Evolutionary conservation across 2,797 vertebrate species (phyloP).

Genomic region (Sebastes wilsoni): DNA sequence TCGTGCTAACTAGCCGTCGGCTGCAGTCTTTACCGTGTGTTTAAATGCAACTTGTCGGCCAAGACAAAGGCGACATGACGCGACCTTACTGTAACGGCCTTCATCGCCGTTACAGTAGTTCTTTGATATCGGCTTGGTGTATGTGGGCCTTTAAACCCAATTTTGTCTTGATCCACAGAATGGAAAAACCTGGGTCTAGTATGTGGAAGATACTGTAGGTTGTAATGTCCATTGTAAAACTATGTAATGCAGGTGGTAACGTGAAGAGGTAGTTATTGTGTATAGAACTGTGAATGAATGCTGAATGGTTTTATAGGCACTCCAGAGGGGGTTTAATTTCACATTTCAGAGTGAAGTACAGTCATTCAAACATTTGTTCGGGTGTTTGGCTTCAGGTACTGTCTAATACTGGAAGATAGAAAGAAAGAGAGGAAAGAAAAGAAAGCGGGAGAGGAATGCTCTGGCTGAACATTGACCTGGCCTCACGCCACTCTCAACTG

Average conservation of each 20-base stretch:
- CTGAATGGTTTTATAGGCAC: neutral
- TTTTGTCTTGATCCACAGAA: neutral
- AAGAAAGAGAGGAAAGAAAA: constrained; percentile 13
- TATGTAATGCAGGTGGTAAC: neutral
- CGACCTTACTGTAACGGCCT: too few relatives aligned
- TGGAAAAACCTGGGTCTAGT: neutral
- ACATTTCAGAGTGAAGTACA: neutral
- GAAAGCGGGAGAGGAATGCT: constrained; percentile 68
- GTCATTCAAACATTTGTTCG: constrained; percentile 9
- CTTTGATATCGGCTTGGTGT: too few relatives aligned
- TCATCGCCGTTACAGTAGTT: too few relatives aligned
- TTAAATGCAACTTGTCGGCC: too few relatives aligned
- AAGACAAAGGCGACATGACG: too few relatives aligned
- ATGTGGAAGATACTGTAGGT: neutral
- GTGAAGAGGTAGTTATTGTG: neutral
- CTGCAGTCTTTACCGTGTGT: too few relatives aligned
- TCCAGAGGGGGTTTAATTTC: neutral
- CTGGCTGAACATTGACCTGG: constrained; percentile 81
- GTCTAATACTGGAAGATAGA: constrained; percentile 29
- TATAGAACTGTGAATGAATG: neutral
- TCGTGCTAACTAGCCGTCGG: too few relatives aligned
- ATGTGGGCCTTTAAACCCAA: too few relatives aligned
- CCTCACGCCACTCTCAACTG: constrained; percentile 64
- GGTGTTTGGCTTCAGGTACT: constrained; percentile 56
- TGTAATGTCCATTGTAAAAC: neutral